These are phyloP conservation scores for Tragopan temminckii DNA, from an alignment of 2,797 vertebrate species.

Conservation along the genomic window DNA sequence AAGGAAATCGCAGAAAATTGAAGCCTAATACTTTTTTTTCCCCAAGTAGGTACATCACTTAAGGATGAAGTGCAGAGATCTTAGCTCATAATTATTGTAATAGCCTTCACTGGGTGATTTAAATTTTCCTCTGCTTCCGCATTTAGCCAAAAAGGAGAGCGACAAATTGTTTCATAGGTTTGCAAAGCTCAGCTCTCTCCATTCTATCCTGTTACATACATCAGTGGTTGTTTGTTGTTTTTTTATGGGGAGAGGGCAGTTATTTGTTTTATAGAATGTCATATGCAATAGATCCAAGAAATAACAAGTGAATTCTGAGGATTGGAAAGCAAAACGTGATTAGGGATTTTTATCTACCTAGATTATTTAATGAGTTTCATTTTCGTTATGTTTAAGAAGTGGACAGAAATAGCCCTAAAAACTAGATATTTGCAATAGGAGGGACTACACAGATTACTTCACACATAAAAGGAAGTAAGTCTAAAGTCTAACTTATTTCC, in stretches of 20 bases:
- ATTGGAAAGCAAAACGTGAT: background rate
- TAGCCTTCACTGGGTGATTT: background rate
- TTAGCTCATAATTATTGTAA: conserved; percentile 11
- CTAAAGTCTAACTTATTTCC: background rate
- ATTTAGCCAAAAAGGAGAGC: background rate
- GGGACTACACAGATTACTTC: background rate
- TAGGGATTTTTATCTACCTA: background rate
- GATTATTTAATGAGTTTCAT: background rate
- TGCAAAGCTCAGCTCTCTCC: background rate
- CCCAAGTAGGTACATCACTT: background rate
- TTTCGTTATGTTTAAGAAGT: background rate
- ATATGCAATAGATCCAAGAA: background rate
- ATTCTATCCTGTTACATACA: background rate
- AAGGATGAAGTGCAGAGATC: background rate
- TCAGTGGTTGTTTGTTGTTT: accelerated
- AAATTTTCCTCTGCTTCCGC: background rate
- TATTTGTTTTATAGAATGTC: background rate
- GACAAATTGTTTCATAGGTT: background rate
- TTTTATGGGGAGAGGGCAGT: background rate
- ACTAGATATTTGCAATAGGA: background rate
- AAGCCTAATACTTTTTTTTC: background rate
- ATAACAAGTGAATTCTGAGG: background rate
- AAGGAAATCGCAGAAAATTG: background rate
- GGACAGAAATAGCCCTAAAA: background rate
- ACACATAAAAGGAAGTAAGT: background rate